Conservation (phyloP, 2,113 vertebrate genomes). For the Cyanocitta stelleri region DNA sequence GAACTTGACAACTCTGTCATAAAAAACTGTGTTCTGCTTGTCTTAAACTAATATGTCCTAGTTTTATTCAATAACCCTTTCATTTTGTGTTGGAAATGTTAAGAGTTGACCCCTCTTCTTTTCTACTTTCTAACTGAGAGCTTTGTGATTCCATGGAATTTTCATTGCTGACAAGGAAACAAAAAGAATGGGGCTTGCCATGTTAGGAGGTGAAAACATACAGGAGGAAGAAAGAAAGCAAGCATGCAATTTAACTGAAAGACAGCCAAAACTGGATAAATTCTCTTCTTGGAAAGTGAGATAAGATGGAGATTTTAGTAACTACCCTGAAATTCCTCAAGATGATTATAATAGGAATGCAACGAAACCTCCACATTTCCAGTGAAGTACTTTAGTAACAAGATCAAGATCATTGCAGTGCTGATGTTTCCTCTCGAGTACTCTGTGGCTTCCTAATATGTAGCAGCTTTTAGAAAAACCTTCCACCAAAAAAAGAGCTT, state of each 20-base stretch:
- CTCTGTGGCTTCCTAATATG: not conserved
- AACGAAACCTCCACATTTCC: not conserved
- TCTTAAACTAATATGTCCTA: not conserved
- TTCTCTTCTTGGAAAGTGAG: not conserved
- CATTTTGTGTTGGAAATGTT: not conserved
- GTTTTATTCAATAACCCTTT: not conserved
- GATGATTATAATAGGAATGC: not conserved
- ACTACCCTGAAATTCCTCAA: not conserved
- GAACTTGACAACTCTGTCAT: not conserved
- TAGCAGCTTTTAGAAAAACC: not conserved
- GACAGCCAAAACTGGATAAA: not conserved
- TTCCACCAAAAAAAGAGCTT: not conserved
- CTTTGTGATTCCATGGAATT: not conserved
- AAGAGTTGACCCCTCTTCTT: not conserved
- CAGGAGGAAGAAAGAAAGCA: not conserved
- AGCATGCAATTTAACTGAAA: not conserved
- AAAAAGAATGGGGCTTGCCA: not conserved
- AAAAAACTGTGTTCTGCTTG: not conserved
- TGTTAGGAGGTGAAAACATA: not conserved
- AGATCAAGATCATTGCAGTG: not conserved
- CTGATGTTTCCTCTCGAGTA: not conserved
- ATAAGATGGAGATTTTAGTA: not conserved
- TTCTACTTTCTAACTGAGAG: not conserved
- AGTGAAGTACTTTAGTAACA: not conserved
- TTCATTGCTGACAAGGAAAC: not conserved